Evolutionary conservation across 2,113 vertebrate genomes (phyloP).

Genomic region (Prinia subflava): DNA sequence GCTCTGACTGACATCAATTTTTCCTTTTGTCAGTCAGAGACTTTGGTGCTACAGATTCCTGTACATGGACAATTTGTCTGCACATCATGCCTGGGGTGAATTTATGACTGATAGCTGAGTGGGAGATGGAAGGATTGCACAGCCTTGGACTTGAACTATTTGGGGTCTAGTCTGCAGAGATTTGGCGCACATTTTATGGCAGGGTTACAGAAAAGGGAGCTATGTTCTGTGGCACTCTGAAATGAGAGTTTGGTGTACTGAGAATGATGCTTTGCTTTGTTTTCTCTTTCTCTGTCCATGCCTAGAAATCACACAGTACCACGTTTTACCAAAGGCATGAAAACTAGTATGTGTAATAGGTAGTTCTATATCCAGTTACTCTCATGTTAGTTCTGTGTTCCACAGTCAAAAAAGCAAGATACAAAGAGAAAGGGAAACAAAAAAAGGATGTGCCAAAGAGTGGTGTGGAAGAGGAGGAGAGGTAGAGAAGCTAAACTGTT

Average conservation of each 20-base stretch:
- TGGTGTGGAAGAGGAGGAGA: background rate
- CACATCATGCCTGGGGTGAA: background rate
- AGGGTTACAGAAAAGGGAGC: background rate
- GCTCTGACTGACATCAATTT: background rate
- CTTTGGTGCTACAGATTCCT: background rate
- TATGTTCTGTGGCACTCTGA: background rate
- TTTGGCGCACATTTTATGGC: background rate
- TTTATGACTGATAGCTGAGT: background rate
- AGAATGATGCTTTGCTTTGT: background rate
- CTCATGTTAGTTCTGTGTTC: background rate
- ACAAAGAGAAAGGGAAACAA: background rate
- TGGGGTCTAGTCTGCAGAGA: background rate
- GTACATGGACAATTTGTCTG: background rate
- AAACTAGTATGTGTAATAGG: background rate
- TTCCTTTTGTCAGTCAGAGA: background rate
- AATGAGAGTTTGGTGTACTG: background rate
- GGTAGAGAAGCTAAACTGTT: background rate
- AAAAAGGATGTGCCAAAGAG: background rate
- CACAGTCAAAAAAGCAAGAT: background rate
- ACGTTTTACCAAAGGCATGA: background rate
- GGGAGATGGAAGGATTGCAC: background rate
- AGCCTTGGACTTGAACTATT: background rate
- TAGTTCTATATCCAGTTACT: background rate
- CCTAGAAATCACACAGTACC: background rate
- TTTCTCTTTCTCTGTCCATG: background rate